These are phyloP conservation scores for Allacma fusca DNA, from an alignment of 2,888 invertebrate species.

Conservation along the genomic window DNA sequence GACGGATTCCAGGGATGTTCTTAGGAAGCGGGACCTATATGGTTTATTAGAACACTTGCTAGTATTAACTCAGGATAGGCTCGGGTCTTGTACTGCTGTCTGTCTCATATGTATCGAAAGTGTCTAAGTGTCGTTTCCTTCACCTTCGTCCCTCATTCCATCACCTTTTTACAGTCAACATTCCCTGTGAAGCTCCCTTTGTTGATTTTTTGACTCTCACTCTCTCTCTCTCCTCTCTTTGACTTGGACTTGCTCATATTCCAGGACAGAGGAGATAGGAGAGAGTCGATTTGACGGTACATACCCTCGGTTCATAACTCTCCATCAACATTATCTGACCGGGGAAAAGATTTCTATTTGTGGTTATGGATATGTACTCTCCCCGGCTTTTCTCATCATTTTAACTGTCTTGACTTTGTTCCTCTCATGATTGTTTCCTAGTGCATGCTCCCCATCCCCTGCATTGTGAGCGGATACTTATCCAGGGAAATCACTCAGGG, in stretches of 20 bases:
- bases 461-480: too few species aligned
- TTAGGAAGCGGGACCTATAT: background rate
- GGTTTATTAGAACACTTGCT: conserved; percentile 47
- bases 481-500: too few species aligned
- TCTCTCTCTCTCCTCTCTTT: conserved; percentile 13
- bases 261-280: background rate
- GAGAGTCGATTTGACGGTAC: too few species aligned
- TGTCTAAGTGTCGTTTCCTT: conserved; percentile 51
- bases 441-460: background rate
- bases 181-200: conserved; percentile 46
- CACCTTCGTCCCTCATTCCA: conserved; percentile 50
- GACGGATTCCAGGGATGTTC: background rate
- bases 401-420: conserved; percentile 9
- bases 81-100: background rate
- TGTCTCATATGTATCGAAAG: conserved; percentile 26
- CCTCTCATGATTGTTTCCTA: background rate
- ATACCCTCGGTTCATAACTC: conserved; percentile 20
- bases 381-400: background rate
- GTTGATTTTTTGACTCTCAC: conserved; percentile 49
- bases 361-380: conserved; percentile 9
- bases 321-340: conserved; percentile 26
- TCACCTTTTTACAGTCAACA: conserved; percentile 51
- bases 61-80: conserved; percentile 26
- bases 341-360: conserved; percentile 24
- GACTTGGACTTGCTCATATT: background rate